Evolutionary conservation across 2,888 invertebrate genomes (phyloP).

Genomic region (Cetonia aurata): DNA sequence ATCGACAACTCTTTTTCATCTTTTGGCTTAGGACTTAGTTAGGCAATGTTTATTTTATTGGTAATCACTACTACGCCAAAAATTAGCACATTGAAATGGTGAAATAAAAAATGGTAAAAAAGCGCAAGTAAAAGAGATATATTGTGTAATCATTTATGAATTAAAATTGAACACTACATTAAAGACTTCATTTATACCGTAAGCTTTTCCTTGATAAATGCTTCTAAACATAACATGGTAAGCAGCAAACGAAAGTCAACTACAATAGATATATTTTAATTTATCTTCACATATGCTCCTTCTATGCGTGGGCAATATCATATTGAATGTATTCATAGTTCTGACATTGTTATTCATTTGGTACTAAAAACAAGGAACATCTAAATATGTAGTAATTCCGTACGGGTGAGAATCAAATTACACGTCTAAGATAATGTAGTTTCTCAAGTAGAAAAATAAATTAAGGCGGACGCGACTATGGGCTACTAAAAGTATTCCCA

Average conservation of each 20-base stretch:
- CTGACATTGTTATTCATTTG: slow-evolving; percentile 36
- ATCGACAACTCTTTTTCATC: too few relatives aligned
- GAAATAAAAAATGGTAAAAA: too few relatives aligned
- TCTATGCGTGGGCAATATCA: slow-evolving; percentile 19
- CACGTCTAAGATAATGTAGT: slow-evolving; percentile 31
- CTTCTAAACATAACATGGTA: slow-evolving; percentile 25
- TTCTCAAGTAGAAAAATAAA: slow-evolving; percentile 33
- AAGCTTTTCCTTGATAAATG: background rate
- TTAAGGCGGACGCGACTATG: slow-evolving; percentile 3
- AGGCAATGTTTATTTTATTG: too few relatives aligned
- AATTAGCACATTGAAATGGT: too few relatives aligned
- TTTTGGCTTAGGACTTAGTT: too few relatives aligned
- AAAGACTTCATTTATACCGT: background rate
- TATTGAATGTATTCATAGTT: slow-evolving; percentile 29
- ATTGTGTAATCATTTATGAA: too few relatives aligned
- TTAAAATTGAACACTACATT: too few relatives aligned
- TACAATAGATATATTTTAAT: slow-evolving; percentile 31
- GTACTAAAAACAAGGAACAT: slow-evolving; percentile 39
- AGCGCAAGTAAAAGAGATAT: too few relatives aligned
- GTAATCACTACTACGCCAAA: too few relatives aligned
- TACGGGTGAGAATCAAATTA: slow-evolving; percentile 34
- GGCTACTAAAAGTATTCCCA: slow-evolving; percentile 21
- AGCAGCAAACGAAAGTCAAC: slow-evolving; percentile 22
- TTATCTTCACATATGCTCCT: slow-evolving; percentile 26
- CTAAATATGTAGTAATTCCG: slow-evolving; percentile 34